Evolutionary conservation across 1,140 invertebrate species (phyloP).

Genomic region (Drosophila hydei): DNA sequence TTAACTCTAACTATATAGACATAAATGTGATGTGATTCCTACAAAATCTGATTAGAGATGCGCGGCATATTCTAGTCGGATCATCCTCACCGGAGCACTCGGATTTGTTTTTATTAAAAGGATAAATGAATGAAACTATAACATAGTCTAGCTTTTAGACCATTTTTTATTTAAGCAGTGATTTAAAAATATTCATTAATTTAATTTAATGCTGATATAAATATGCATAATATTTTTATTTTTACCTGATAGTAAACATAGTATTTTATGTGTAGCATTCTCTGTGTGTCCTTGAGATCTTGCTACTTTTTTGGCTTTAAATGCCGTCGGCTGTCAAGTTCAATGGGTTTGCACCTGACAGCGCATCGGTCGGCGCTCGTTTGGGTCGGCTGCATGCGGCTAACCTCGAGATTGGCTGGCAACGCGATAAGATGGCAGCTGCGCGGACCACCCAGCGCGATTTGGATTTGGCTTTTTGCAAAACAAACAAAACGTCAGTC

Average conservation of each 20-base stretch:
- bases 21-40: too few species aligned
- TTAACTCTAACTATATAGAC: too few species aligned
- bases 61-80: too few species aligned
- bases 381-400: not conserved
- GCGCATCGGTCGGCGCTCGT: not conserved
- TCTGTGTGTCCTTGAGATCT: constrained; percentile 22
- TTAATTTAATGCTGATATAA: too few species aligned
- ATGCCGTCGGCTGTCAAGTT: constrained; percentile 30
- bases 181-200: too few species aligned
- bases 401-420: constrained; percentile 17
- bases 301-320: constrained; percentile 8
- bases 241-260: too few species aligned
- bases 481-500: constrained; percentile 81
- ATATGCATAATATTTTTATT: not conserved
- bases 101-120: too few species aligned
- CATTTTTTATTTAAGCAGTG: too few species aligned
- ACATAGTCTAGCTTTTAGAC: too few species aligned
- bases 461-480: constrained; percentile 79
- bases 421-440: not conserved
- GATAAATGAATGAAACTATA: too few species aligned
- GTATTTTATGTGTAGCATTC: not conserved
- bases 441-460: constrained; percentile 63
- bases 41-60: too few species aligned
- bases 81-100: too few species aligned
- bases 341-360: constrained; percentile 49